phyloP scores from a whole-genome alignment of 2,888 invertebrate genomes.

The Eupeodes latifasciatus region DNA sequence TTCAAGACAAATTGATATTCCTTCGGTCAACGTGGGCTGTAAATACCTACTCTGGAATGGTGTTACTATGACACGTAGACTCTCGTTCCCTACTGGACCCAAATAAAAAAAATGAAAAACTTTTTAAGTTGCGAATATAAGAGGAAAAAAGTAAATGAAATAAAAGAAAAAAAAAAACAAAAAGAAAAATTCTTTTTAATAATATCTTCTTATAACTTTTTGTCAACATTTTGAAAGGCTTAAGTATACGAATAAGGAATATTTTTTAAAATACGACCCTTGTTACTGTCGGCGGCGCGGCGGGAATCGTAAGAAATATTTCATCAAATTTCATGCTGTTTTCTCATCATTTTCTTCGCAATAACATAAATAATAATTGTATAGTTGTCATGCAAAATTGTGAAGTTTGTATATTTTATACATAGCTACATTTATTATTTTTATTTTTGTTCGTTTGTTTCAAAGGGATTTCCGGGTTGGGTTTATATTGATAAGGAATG shows the following conservation, averaged over 20 bases:
- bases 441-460: neutral
- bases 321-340: slow-evolving; percentile 33
- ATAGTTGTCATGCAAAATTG: slow-evolving; percentile 8
- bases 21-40: slow-evolving; percentile 24
- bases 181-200: neutral
- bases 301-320: slow-evolving; percentile 23
- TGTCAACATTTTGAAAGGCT: slow-evolving; percentile 36
- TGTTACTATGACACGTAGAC: neutral
- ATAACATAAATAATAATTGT: slow-evolving; percentile 23
- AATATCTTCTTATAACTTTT: slow-evolving; percentile 10
- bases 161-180: neutral
- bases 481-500: slow-evolving; percentile 16
- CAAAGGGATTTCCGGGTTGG: neutral
- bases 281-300: slow-evolving; percentile 31
- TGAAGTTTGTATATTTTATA: slow-evolving; percentile 1
- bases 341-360: slow-evolving; percentile 1
- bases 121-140: slow-evolving; percentile 1
- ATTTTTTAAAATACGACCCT: slow-evolving; percentile 11
- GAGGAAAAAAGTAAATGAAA: neutral
- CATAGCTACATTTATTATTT: neutral
- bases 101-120: slow-evolving; percentile 16
- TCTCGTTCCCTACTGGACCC: neutral
- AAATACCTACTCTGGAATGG: slow-evolving; percentile 10
- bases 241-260: neutral
- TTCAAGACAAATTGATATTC: slow-evolving; percentile 11